Percentiles rank a stretch among this genome's conserved stretches.
These are phyloP conservation scores for Pomacea canaliculata DNA, from an alignment of 2,888 invertebrate genomes.

Conservation along the genomic window DNA sequence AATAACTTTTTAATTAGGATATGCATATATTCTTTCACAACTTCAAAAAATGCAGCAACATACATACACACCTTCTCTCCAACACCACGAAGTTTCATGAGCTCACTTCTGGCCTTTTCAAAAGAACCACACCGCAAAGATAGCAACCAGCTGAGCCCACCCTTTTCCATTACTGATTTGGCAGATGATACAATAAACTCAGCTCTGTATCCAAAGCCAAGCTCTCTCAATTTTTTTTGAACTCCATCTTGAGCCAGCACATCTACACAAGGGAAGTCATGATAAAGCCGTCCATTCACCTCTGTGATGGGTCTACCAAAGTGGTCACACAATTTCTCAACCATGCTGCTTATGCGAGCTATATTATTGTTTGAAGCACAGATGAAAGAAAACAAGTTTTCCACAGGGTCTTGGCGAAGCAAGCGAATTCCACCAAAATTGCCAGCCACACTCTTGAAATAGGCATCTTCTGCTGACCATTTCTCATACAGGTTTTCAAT, in stretches of 20 bases:
- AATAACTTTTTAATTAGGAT: too few species aligned
- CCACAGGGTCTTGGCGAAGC: conserved; percentile 88
- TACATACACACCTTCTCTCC: conserved; percentile 84
- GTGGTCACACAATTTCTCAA: conserved; percentile 85
- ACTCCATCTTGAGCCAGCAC: conserved; percentile 73
- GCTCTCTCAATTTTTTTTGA: conserved; percentile 78
- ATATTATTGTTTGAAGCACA: conserved; percentile 99
- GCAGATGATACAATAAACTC: conserved; percentile 65
- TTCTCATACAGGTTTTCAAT: conserved; percentile 79
- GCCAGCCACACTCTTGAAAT: conserved; percentile 79
- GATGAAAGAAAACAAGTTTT: conserved; percentile 95
- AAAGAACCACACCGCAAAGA: conserved; percentile 77
- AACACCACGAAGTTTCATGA: conserved; percentile 87
- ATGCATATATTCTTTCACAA: too few species aligned
- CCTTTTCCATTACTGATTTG: conserved; percentile 77
- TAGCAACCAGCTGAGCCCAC: conserved; percentile 79
- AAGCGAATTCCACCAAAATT: conserved; percentile 87
- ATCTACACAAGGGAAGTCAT: conserved; percentile 81
- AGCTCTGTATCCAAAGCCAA: conserved; percentile 77
- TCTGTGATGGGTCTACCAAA: conserved; percentile 84
- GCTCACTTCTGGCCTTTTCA: conserved; percentile 78
- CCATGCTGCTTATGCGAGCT: conserved; percentile 87
- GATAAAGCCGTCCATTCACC: conserved; percentile 77
- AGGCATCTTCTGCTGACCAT: conserved; percentile 82
- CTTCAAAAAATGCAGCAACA: too few species aligned